Conservation (phyloP, 2,888 invertebrate species). For the Bombyx huttoni region DNA sequence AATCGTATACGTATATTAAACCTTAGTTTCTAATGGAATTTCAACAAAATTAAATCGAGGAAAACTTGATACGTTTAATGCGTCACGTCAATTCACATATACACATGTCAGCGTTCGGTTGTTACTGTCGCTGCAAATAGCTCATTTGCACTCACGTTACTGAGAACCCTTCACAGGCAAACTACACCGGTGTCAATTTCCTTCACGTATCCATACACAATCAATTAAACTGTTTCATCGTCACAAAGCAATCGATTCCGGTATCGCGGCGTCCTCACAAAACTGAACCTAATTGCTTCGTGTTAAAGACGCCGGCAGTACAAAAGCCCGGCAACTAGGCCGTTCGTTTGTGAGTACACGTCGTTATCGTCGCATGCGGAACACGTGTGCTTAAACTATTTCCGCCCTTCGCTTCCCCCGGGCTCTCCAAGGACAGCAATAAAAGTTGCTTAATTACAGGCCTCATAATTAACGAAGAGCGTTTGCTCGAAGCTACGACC, state of each 20-base stretch:
- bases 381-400: conserved; percentile 52
- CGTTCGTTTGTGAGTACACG: conserved; percentile 14
- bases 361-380: conserved; percentile 52
- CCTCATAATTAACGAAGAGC: conserved; percentile 33
- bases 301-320: conserved; percentile 10
- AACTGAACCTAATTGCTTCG: conserved; percentile 10
- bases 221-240: conserved; percentile 34
- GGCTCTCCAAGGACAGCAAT: conserved; percentile 49
- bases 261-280: conserved; percentile 12
- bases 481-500: conserved; percentile 13
- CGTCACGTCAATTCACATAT: not conserved
- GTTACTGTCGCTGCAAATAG: not conserved
- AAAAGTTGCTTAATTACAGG: conserved; percentile 49
- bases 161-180: conserved; percentile 50
- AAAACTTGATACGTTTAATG: no score
- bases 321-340: conserved; percentile 13
- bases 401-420: conserved; percentile 57
- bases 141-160: conserved; percentile 21
- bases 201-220: conserved; percentile 33
- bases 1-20: no score
- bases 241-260: conserved; percentile 22
- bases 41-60: no score
- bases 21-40: no score
- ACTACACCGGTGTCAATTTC: conserved; percentile 37
- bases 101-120: not conserved